Evolutionary conservation across 2,888 invertebrate genomes (phyloP), one percentile per base, ranked within the genome.

Genomic region (Brachypalpus laphriformis): DNA sequence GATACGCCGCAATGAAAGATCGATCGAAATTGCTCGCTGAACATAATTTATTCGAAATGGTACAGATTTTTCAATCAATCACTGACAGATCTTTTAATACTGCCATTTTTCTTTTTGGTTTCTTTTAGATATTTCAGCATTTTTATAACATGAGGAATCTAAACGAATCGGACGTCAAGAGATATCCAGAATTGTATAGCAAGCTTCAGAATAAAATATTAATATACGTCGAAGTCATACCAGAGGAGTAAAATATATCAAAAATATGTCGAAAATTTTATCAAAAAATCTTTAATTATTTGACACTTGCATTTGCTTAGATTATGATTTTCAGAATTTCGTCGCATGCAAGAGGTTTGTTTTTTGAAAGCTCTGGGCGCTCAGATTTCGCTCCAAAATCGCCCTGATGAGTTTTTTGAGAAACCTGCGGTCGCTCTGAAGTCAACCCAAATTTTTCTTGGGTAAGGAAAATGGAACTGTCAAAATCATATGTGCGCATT

Each of bases 161-260:
- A n/a, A 91, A 89, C 59, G 90, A 90, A 20, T 89, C 91, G 0
- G 92, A 92, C 78, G 90, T 90, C 18, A 72, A 88, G 1, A 90
- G 89, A 31, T 92, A 90, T 88, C 91, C 91, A 0, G 88, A 89
- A 40, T 57, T 91, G 4, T 90, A 91, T 76, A 88, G 88, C 22
- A 66, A 61, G 6, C 54, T 77, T 37, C 66, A 61, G 45, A 71
- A 72, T 1, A 40, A 66, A 54, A 40, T 56, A n/a, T 31, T 34
- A 42, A 76, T 75, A n/a, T 82, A 65, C 18, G n/a, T 25, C 9
- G 14, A 74, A 37, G n/a, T 1, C 8, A 7, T 8, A 9, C 9
- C 7, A 34, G 34, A 6, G 34, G 34, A 34, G 8, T 34, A 11
- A 34, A 34, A 8, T 28, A 28, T 28, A 7, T 28, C 28, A 28